Base-by-base conservation (phyloP, 2,797 vertebrate genomes). In the Monodelphis domestica region DNA sequence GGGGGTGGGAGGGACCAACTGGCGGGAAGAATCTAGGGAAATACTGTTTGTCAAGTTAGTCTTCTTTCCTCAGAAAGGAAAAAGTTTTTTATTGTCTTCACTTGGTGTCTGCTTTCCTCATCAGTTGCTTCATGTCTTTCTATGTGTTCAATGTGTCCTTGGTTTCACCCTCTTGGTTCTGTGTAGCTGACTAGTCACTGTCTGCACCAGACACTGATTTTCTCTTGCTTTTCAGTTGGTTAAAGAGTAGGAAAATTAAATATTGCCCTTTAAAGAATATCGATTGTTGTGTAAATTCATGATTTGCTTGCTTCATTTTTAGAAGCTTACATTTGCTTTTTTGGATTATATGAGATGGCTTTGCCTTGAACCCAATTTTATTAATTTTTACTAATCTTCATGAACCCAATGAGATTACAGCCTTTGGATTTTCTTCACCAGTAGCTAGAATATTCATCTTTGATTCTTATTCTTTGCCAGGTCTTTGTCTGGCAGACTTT, bases 61-160 rank as follows among this genome's bases (percentile, higher is more conserved):
- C 59, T 78, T 94, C 96, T 94, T 89, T 3, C 0, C 28, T 94
- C 89, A 94, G 33, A 55, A 0, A 56, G 54, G 93, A 90, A 53
- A 88, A 95, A 50, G 93, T n/a, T 94, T 54, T 96, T 54, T 94
- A 7, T 95, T 29, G 29, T 90, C 53, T 93, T 94, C 87, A 10
- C 55, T 50, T 30, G 51, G 17, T 87, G 57, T 93, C 94, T 70
- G 90, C 95, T 97, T 93, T 54, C 92, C 92, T 94, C 53, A 24
- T 91, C 30, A 88, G 95, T 93, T 90, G 96, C 95, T 95, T 90
- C 14, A 0, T 63, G 93, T 89, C 88, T 87, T 5, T 29, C 14
- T 93, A 10, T 56, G 70, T 92, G 2, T 57, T 88, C 90, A n/a
- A 50, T 89, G 53, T 89, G 94, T 38, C 89, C 10, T 89, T 50